Evolutionary conservation across 1,140 invertebrate genomes (phyloP), one percentile per base, ranked within the genome.

Genomic region (Drosophila subobscura): DNA sequence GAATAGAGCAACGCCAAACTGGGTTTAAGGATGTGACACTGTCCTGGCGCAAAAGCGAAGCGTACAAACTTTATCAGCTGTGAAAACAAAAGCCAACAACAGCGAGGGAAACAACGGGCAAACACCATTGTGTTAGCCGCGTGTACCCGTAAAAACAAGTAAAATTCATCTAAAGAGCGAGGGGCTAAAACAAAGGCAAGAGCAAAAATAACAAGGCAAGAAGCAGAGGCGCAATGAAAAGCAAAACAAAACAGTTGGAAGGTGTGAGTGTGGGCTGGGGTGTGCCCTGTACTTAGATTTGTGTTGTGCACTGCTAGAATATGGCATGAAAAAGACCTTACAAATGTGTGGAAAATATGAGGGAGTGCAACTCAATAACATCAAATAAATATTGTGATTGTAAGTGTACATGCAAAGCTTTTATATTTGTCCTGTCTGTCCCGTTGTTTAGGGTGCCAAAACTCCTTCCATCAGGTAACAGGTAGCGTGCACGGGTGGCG

Each of bases 51-150:
- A 54, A 46, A 29, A 12, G 14, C 50, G 8, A 4, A 14, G 63
- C 73, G 47, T 55, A 61, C 75, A 53, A 81, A 56, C 81, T 85
- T 73, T 77, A 77, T 77, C 80, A 77, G 81, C 80, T 85, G 76
- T 60, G 79, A 79, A 78, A 83, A 72, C 72, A 74, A 54, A 45
- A 58, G 33, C 46, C 33, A 41, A 47, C 37, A 40, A 55, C 42
- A 55, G 42, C 52, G 5, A n/a, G 4, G 46, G 23, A 16, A 47
- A 33, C 23, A 57, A 37, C 20, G 7, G 22, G 1, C 0, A 3
- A 3, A 23, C 68, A 67, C 46, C 80, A 72, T 73, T 73, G 65
- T 81, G 78, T 73, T 73, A 76, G 50, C 25, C 60, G 77, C 77
- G 77, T 80, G 55, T 42, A 27, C 72, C 71, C 77, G 75, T 56